Conservation (phyloP, 2,797 vertebrate species). For the Eurystomus glaucurus region DNA sequence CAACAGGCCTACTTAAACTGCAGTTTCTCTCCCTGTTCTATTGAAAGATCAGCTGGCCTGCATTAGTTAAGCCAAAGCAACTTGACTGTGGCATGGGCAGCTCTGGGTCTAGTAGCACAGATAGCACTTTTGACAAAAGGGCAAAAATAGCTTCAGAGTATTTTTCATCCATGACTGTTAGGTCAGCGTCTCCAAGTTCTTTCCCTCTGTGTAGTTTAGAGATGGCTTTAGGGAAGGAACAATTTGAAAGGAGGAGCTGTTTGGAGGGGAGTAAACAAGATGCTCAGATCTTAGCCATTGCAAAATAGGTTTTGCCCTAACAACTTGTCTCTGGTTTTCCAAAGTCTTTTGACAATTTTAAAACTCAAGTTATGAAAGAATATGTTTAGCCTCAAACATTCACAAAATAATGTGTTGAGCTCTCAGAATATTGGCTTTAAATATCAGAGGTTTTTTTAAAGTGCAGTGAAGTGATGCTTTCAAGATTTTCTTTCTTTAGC, state of each 20-base stretch:
- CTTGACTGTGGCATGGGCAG: not conserved
- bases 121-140: not conserved
- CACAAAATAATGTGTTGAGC: not conserved
- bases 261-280: not conserved
- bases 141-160: not conserved
- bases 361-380: not conserved
- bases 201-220: not conserved
- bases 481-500: not conserved
- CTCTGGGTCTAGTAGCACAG: not conserved
- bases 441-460: not conserved
- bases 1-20: not conserved
- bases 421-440: not conserved
- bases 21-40: not conserved
- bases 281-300: not conserved
- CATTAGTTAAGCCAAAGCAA: not conserved
- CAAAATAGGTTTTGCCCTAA: not conserved
- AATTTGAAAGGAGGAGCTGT: not conserved
- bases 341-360: not conserved
- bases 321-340: not conserved
- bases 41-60: not conserved
- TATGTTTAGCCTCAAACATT: not conserved
- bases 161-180: not conserved
- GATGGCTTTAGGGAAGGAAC: not conserved
- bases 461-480: not conserved
- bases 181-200: not conserved